These are phyloP conservation scores for Astyanax mexicanus DNA, from an alignment of 2,797 vertebrate species.

Conservation along the genomic window DNA sequence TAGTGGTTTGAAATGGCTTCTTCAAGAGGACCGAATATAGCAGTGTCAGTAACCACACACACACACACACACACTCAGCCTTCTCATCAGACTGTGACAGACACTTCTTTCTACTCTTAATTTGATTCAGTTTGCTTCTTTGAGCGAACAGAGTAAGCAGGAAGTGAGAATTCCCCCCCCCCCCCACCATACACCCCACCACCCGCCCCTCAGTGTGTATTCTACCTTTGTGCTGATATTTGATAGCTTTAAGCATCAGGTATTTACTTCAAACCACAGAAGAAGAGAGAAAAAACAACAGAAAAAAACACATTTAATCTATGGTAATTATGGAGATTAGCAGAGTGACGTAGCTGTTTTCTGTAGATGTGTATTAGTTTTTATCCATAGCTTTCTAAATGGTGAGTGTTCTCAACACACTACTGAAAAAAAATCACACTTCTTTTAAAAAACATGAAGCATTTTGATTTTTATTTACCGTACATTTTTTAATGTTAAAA, in stretches of 20 bases:
- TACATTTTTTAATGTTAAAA: background rate
- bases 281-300: too few species aligned
- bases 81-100: slow-evolving; percentile 40
- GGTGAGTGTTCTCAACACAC: background rate
- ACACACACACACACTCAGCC: slow-evolving; percentile 9
- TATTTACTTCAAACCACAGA: slow-evolving; percentile 7
- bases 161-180: slow-evolving; percentile 8
- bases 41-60: slow-evolving; percentile 26
- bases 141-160: slow-evolving; percentile 25
- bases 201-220: slow-evolving; percentile 20
- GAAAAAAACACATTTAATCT: slow-evolving; percentile 18
- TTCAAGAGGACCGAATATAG: slow-evolving; percentile 58
- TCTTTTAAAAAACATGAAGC: background rate
- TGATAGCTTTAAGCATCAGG: slow-evolving; percentile 32
- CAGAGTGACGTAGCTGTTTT: slow-evolving; percentile 4
- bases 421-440: slow-evolving; percentile 52
- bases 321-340: slow-evolving; percentile 30
- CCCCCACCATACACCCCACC: slow-evolving; percentile 11
- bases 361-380: slow-evolving; percentile 7
- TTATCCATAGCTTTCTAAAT: slow-evolving; percentile 6
- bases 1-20: slow-evolving; percentile 72
- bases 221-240: slow-evolving; percentile 17
- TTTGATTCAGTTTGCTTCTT: slow-evolving; percentile 46
- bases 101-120: slow-evolving; percentile 63
- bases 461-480: background rate